Evolutionary conservation across 1,140 invertebrate species (phyloP), one percentile per base, ranked within the genome.

Genomic region (Limonius californicus): DNA sequence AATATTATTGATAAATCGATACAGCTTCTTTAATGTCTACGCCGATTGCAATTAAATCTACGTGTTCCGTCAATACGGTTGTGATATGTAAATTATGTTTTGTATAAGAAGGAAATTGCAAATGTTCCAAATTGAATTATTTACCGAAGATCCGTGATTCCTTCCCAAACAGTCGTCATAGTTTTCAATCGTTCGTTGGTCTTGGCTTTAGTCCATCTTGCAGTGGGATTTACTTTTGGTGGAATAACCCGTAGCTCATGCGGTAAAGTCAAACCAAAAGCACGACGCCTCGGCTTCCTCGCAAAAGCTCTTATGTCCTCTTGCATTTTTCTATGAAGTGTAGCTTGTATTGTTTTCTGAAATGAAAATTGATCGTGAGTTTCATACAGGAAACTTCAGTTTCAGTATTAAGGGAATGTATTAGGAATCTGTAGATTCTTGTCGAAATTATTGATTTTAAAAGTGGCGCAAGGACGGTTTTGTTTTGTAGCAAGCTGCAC

Each of bases 141-240:
- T 16, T 27, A 82, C 80, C 77, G 80, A 0, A 85, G 70, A 70
- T 84, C 74, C 16, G 79, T 77, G 16, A 86, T 81, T 3, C 77
- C 79, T 14, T 81, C 74, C 81, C 80, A 85, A 1, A 85, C 79
- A 15, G 74, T 73, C 0, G 81, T 76, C 84, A 86, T 85, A 1
- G 78, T 79, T 27, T 79, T 76, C 0, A 87, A 61, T 42, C 83
- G 81, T 42, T 77, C 73, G 0, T 81, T 81, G 15, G 83, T 79
- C 47, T 81, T 74, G 16, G 76, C 78, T 7, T 74, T 67, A 1
- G 78, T 20, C 83, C 82, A 84, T 59, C 77, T 76, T 23, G 74
- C 68, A 27, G 74, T 58, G 0, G 81, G 77, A 7, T 78, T 76
- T 71, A 81, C 81, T 18, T 68, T 71, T 0, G 82, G 80, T 15